Base-by-base conservation (phyloP, 2,113 vertebrate species). In the Abramis brama region DNA sequence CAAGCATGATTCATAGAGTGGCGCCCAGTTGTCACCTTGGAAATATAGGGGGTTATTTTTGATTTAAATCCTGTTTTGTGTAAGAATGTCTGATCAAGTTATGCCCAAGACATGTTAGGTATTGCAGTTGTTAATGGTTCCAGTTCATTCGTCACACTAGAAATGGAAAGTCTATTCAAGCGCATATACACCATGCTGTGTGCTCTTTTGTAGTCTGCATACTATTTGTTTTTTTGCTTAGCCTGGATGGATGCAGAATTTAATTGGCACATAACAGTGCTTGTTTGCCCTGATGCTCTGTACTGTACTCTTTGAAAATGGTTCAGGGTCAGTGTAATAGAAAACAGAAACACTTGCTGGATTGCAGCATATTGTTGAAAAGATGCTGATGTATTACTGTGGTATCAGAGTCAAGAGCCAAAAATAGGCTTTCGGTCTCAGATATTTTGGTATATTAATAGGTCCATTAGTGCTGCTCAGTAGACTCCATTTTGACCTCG, bases 391-490 rank as follows among this genome's bases (percentile, higher is more conserved):
- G 30, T 60, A 57, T 66, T 70, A 23, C n/a, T 79, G 39, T 66
- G 55, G 45, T 47, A 15, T 33, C 59, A 81, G 68, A 68, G 77
- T 76, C 74, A 77, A 57, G 64, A 79, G 79, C 76, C 79, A 74
- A 59, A 82, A 85, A 85, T 66, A 79, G 82, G 30, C 74, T 83
- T 17, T 60, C 59, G n/a, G 47, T 78, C 78, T 88, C 75, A 79
- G 87, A 43, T 83, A 52, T 85, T 85, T 25, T 60, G 33, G 71
- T 78, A 71, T 85, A 66, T 68, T 85, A 88, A 85, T 83, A 86
- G 62, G 52, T 43, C 50, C 15, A 21, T 52, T 23, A 52, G 62
- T 27, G 30, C 74, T 71, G 57, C 60, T 45, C 64, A 57, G 45
- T 25, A 71, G 71, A 66, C 59, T 43, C n/a, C 59, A 81, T 47